Evolutionary conservation across 2,113 vertebrate genomes (phyloP), one percentile per base, ranked within the genome.

Genomic region (Heterochromis multidens): DNA sequence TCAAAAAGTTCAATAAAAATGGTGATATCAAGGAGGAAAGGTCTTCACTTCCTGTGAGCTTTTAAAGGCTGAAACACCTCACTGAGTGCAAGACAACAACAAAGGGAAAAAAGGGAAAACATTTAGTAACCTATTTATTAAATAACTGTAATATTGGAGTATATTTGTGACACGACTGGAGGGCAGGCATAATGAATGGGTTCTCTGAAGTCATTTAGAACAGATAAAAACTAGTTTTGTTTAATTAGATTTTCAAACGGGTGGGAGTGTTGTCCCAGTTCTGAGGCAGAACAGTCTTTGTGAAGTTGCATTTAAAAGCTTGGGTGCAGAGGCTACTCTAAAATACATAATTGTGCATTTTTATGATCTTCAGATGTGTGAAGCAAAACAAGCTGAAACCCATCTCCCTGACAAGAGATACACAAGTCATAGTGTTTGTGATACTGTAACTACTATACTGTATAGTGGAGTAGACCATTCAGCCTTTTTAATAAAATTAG

Each of bases 221-320:
- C 92, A 94, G 94, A 96, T 96, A 95, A 93, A 96, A 96, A 96
- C 95, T 96, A 96, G 96, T 96, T 96, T 96, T 95, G 94, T 96
- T 96, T 96, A 96, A 96, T 96, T 96, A 95, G 95, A 95, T 96
- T 95, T 95, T 93, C 95, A 92, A 94, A 92, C 63, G 95, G 92
- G 95, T 90, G 92, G 94, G 94, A 91, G 93, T 89, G 92, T 91
- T 96, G 96, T 95, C 96, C 96, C 95, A 96, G 92, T 96, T 96
- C 94, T 94, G 91, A 91, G 91, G 87, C 82, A 88, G 91, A 92
- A 91, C 88, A 91, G 93, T 89, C 92, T 95, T 88, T 95, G 91
- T 94, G 92, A 95, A 95, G 93, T 94, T 93, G 94, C 94, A 94
- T 96, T 95, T 91, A 94, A 95, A 93, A 93, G 91, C 91, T 80